phyloP scores from a whole-genome alignment of 2,888 invertebrate genomes.

The Aphodius granarius region DNA sequence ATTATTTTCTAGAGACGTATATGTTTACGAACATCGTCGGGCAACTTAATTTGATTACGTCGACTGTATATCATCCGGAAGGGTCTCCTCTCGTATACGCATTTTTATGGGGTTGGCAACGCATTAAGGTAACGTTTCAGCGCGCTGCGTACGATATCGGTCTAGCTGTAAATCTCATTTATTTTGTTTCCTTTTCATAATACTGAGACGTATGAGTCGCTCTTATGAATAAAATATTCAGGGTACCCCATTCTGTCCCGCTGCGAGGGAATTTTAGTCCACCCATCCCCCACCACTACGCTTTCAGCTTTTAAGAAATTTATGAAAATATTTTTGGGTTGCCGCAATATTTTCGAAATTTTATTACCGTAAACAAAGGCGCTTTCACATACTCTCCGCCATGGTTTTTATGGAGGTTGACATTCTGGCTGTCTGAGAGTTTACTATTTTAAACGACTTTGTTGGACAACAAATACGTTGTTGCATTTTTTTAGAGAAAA shows the following conservation, averaged over 20 bases:
- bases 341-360: not conserved
- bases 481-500: too few species aligned
- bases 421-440: not conserved
- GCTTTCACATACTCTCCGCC: not conserved
- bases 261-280: not conserved
- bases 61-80: conserved; percentile 4
- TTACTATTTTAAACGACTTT: too few species aligned
- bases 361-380: not conserved
- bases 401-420: not conserved
- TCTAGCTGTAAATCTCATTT: conserved; percentile 22
- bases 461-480: too few species aligned
- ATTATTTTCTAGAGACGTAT: conserved; percentile 8
- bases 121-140: conserved; percentile 11
- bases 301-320: not conserved
- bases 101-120: not conserved
- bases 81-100: not conserved
- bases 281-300: not conserved
- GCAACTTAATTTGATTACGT: conserved; percentile 17
- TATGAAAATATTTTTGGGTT: not conserved
- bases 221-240: conserved; percentile 26
- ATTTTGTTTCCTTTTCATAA: conserved; percentile 24
- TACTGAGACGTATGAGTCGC: conserved; percentile 13
- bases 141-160: conserved; percentile 3
- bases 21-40: conserved; percentile 14
- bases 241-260: not conserved